A percentile compares a stretch with the other conserved stretches of the same genome.
Conservation (phyloP, 2,113 vertebrate genomes). For the Platichthys flesus region DNA sequence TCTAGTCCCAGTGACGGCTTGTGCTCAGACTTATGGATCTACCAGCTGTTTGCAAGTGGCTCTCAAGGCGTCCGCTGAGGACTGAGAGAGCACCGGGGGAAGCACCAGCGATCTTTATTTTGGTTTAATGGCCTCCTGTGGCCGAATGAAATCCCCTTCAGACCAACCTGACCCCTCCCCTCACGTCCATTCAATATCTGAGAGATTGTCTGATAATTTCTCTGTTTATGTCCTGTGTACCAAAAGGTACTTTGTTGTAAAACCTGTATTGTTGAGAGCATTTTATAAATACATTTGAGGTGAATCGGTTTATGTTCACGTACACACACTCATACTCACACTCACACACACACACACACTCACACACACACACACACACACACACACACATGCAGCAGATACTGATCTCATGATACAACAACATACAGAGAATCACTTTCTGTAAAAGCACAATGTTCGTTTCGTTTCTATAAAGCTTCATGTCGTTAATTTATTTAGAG, state of each 20-base stretch:
- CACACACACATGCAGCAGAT: neutral
- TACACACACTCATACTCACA: conserved; percentile 1
- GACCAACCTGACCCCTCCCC: conserved; percentile 18
- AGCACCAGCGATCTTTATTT: conserved; percentile 63
- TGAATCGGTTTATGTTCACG: conserved; percentile 3
- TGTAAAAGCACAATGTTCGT: no score
- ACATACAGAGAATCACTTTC: no score
- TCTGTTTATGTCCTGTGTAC: conserved; percentile 60
- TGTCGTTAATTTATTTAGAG: no score
- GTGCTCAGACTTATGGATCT: conserved; percentile 41
- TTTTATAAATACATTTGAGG: conserved; percentile 41
- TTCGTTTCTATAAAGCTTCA: no score
- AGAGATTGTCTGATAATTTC: conserved; percentile 57
- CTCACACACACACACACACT: neutral
- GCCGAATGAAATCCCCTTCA: conserved; percentile 52
- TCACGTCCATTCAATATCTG: conserved; percentile 43
- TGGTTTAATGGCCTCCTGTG: conserved; percentile 54
- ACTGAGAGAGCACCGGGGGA: conserved; percentile 35
- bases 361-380: neutral
- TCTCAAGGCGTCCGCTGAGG: conserved; percentile 42
- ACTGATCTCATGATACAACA: no score
- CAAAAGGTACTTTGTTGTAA: conserved; percentile 54
- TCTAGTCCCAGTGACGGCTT: conserved; percentile 11
- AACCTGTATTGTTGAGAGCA: conserved; percentile 55
- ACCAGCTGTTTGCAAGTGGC: conserved; percentile 56